Conservation (phyloP, 2,113 vertebrate species). For the Hippolais icterina region DNA sequence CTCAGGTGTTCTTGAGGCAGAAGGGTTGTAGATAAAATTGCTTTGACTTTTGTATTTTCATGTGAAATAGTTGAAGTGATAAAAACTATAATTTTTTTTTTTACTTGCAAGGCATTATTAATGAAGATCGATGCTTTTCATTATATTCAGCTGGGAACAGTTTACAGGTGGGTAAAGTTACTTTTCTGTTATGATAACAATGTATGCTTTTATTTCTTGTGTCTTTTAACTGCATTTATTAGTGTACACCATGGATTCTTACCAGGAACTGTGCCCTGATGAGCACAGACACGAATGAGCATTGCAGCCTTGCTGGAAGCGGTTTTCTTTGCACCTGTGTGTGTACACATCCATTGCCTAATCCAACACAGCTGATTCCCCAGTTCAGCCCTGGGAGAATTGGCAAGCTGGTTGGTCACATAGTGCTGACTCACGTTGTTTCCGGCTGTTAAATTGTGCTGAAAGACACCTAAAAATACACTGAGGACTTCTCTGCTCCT, state of each 20-base stretch:
- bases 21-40: neutral
- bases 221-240: neutral
- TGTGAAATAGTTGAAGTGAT: neutral
- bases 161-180: conserved; percentile 77
- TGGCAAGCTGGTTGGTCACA: conserved; percentile 10
- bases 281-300: neutral
- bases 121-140: conserved; percentile 99
- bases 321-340: neutral
- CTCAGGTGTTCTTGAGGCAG: neutral
- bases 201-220: neutral
- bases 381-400: neutral
- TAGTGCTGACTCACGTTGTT: conserved; percentile 55
- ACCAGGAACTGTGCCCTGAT: neutral
- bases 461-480: conserved; percentile 60
- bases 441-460: conserved; percentile 49
- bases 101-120: conserved; percentile 81
- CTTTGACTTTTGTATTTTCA: neutral
- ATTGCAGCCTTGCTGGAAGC: neutral
- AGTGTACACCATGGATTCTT: neutral
- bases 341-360: neutral
- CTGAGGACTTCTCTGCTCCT: neutral
- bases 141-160: conserved; percentile 90
- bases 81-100: neutral
- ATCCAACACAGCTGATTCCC: neutral
- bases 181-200: neutral